Evolutionary conservation across 2,113 vertebrate species (phyloP), one percentile per base, ranked within the genome.

Genomic region (Anolis sagrei): DNA sequence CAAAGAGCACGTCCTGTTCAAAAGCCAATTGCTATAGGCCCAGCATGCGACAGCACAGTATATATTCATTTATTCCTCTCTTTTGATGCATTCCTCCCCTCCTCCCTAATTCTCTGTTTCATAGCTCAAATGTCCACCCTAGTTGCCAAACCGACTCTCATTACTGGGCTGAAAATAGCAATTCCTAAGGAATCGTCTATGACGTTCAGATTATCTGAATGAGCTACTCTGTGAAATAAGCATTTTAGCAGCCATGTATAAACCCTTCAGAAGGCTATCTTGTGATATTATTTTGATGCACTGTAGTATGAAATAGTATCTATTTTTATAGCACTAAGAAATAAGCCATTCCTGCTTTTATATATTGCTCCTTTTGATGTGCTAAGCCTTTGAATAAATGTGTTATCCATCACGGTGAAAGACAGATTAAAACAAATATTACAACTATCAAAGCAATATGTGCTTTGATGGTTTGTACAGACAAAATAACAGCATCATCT

Each of bases 301-400:
- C 0, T 0, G 32, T 2, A 2, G 49, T 51, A 1, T 80, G 72
- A 85, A 80, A 8, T 0, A 0, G 29, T 39, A 4, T 64, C 49
- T 82, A 69, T 75, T 10, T 0, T 27, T 84, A 82, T 4, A 18
- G 10, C 34, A 76, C 32, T 29, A 49, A 83, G 44, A 83, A 89
- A 83, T 5, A 66, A 86, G 7, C 7, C 5, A 58, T 87, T 85
- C 9, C 3, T 62, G 54, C 68, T 44, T 51, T 70, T 84, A 54
- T 29, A 18, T 3, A 34, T 32, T 36, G 1, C 13, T 7, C 64
- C 84, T 81, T 5, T 58, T n/a, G 54, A 34, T 81, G 36, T 2
- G 44, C 2, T 2, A 49, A 13, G 32, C 76, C 68, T 34, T 76
- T 79, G 69, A 79, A 62, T 68, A 58, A 90, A 51, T 75, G 23